Evolutionary conservation across 2,113 vertebrate genomes (phyloP), one percentile per base, ranked within the genome.

Genomic region (Silurus meridionalis): DNA sequence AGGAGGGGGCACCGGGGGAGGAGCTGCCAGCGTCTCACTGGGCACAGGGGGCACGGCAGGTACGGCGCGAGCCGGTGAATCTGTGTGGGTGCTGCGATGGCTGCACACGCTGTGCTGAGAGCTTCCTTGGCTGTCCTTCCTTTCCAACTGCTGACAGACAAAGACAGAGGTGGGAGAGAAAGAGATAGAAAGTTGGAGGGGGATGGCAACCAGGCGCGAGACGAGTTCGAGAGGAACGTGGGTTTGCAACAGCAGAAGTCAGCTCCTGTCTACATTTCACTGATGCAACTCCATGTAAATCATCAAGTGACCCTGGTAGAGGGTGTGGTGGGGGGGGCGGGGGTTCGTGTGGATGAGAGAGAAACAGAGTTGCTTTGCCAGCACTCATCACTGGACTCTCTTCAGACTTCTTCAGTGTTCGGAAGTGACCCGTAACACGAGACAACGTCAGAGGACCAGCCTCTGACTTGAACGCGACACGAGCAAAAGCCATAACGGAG

Each of bases 101-200:
- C 98, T 98, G 92, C 97, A 97, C 53, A 96, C 97, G 61, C 98
- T 99, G 91, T 98, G 98, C 93, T 99, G 98, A 77, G 98, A 99
- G 90, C 98, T 99, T 92, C 93, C 96, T 95, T 99, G 98, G 93
- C 98, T 99, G 96, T 99, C 98, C 93, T 98, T 99, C 92, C 98
- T 97, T 93, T 99, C 98, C 94, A 99, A 94, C 92, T 97, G 97
- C 93, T 99, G 97, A 97, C 96, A 95, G 53, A 82, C 61, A 89
- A 84, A 89, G 66, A 89, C 53, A 74, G 71, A 88, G n/a, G 52
- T 28, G 58, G 52, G 80, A 88, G 55, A 77, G 60, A 69, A 0
- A 81, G n/a, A 67, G 11, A 74, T 3, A 53, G 48, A 53, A 25
- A 25, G 57, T 23, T 21, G 25, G 71, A 53, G 3, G 46, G 15